Evolutionary conservation across 2,797 vertebrate species (phyloP).

Genomic region (Steatocranus sp.): DNA sequence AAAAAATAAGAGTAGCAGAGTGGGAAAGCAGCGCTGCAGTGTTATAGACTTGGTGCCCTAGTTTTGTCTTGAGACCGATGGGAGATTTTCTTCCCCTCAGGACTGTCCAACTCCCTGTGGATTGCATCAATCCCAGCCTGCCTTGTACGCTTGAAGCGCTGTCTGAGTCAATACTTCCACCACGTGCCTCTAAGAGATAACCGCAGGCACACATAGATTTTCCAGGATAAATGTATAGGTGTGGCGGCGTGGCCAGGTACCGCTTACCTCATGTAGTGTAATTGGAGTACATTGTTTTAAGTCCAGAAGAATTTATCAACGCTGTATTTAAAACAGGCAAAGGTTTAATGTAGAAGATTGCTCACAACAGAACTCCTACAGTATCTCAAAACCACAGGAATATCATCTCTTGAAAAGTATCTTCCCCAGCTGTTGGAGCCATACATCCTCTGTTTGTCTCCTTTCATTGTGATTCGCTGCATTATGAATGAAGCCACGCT

Average conservation of each 20-base stretch:
- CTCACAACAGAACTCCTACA: neutral
- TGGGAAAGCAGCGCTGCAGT: slow-evolving; percentile 22
- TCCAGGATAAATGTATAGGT: neutral
- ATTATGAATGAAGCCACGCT: slow-evolving; percentile 44
- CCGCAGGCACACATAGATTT: slow-evolving; percentile 39
- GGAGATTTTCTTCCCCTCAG: slow-evolving; percentile 53
- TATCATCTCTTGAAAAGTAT: neutral
- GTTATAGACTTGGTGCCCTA: slow-evolving; percentile 54
- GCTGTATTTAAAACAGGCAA: neutral
- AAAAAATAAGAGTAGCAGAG: neutral
- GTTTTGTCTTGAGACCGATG: slow-evolving; percentile 56
- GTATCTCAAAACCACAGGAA: neutral
- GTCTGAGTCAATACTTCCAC: slow-evolving; percentile 59
- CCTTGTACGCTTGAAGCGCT: slow-evolving; percentile 34
- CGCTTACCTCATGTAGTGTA: neutral
- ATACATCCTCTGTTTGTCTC: slow-evolving; percentile 4
- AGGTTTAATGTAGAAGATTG: neutral
- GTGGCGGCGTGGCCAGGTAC: neutral
- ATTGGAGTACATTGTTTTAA: neutral
- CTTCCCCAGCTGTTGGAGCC: neutral
- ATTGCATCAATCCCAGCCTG: slow-evolving; percentile 58
- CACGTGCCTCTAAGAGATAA: slow-evolving; percentile 54
- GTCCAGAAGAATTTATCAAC: neutral
- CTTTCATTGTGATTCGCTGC: slow-evolving; percentile 27
- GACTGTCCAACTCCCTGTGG: slow-evolving; percentile 59